Percentiles rank a stretch among this genome's conserved stretches.
Evolutionary conservation across 2,113 vertebrate genomes (phyloP).

Genomic region (Gorsachius goisagi): DNA sequence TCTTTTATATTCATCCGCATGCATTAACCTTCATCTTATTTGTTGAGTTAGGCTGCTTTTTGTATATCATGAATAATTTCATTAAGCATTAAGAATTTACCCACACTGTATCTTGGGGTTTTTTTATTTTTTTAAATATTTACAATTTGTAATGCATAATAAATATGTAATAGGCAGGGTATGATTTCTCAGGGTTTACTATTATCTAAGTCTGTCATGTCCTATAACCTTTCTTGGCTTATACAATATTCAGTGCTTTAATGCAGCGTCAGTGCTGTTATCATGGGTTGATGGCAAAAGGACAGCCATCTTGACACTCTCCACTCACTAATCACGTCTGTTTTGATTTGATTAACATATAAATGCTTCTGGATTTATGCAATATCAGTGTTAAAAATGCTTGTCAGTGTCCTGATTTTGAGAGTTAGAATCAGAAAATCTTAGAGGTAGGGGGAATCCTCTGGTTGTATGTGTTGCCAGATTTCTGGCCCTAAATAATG

Average conservation of each 20-base stretch:
- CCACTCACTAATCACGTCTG: conserved; percentile 74
- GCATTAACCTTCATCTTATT: conserved; percentile 83
- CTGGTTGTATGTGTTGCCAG: background rate
- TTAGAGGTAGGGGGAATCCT: background rate
- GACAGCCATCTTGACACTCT: conserved; percentile 75
- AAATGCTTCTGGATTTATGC: conserved; percentile 72
- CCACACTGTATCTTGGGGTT: conserved; percentile 64
- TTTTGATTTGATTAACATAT: conserved; percentile 81
- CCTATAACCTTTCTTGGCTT: conserved; percentile 74
- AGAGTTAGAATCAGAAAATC: background rate
- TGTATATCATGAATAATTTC: conserved; percentile 83
- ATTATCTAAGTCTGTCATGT: conserved; percentile 75
- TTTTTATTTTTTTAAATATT: conserved; percentile 72
- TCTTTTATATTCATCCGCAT: conserved; percentile 72
- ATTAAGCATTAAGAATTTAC: conserved; percentile 78
- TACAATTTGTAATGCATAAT: conserved; percentile 77
- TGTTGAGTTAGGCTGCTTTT: conserved; percentile 75
- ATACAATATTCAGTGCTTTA: conserved; percentile 72
- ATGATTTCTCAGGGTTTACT: conserved; percentile 69
- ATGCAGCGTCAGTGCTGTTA: conserved; percentile 68
- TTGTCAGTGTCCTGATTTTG: conserved; percentile 64
- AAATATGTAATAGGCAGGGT: conserved; percentile 75
- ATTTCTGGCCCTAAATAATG: background rate
- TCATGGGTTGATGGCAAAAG: conserved; percentile 74
- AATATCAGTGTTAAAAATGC: conserved; percentile 73